Evolutionary conservation across 2,888 invertebrate species (phyloP).

Genomic region (Branchellion lobata): DNA sequence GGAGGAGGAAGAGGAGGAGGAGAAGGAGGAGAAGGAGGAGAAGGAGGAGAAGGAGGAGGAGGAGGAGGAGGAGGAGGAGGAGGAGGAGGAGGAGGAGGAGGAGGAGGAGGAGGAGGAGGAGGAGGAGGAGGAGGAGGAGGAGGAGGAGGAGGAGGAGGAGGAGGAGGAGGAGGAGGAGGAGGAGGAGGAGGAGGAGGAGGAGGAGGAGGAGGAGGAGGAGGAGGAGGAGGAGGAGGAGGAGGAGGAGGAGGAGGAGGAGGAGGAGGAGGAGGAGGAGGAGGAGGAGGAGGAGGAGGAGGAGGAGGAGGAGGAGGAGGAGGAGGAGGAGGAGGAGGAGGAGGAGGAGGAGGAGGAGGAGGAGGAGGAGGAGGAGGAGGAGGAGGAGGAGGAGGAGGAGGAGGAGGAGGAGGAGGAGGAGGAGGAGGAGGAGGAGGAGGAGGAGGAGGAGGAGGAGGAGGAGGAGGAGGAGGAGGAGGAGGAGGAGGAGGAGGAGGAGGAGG

Average conservation of each 20-base stretch:
- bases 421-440: too few relatives aligned
- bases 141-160: not conserved
- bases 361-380: too few relatives aligned
- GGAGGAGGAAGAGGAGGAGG: not conserved
- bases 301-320: not conserved
- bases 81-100: not conserved
- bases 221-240: not conserved
- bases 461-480: too few relatives aligned
- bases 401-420: too few relatives aligned
- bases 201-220: not conserved
- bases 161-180: not conserved
- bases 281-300: not conserved
- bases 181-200: not conserved
- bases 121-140: not conserved
- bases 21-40: not conserved
- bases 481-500: too few relatives aligned
- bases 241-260: not conserved
- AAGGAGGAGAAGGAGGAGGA: not conserved
- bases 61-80: conserved; percentile 3
- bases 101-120: not conserved
- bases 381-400: too few relatives aligned
- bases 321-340: not conserved
- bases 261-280: not conserved
- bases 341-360: too few relatives aligned
- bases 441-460: too few relatives aligned